Evolutionary conservation across 2,888 invertebrate species (phyloP), one percentile per base, ranked within the genome.

Genomic region (Heliconius ismenius): DNA sequence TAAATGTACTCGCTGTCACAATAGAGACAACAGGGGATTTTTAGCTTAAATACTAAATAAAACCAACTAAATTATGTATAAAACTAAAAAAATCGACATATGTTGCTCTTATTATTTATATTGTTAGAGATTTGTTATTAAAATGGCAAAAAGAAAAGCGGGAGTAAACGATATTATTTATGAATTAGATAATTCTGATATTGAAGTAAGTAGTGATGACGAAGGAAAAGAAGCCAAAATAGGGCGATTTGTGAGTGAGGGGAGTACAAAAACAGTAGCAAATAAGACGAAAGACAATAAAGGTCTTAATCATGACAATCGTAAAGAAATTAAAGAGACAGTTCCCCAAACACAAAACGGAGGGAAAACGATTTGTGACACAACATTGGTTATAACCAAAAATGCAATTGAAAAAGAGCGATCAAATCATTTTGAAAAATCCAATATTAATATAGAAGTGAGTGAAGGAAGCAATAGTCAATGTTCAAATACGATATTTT

Each of bases 141-240:
- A 73, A 39, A 94, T 94, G 94, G 87, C 94, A 26, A 94, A 93
- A 87, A 88, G 94, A 81, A 94, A 91, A 85, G 86, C 89, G 54
- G 90, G 84, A 65, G 90, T 94, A 43, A 91, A 91, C 78, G 90
- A 94, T 88, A 94, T 94, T 15, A 94, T 94, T 85, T 94, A 91
- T 85, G 94, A 95, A 88, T 89, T 95, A 81, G 92, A 94, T 81
- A 92, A 92, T 83, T 94, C 93, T 79, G 94, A 94, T 84, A 86
- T 92, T 79, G 91, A 88, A 84, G 82, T 90, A 65, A 94, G 93
- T 75, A 93, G 93, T 82, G 93, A 92, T 39, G 93, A 93, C 79
- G 93, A 94, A 86, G 86, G 83, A 83, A 92, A 86, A 83, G 89
- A 87, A 82, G 83, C 90, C 74, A 91, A 92, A 90, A 88, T 89